A percentile compares a stretch with the other conserved stretches of the same genome.
Evolutionary conservation across 2,113 vertebrate species (phyloP).

Genomic region (Meriones unguiculatus): DNA sequence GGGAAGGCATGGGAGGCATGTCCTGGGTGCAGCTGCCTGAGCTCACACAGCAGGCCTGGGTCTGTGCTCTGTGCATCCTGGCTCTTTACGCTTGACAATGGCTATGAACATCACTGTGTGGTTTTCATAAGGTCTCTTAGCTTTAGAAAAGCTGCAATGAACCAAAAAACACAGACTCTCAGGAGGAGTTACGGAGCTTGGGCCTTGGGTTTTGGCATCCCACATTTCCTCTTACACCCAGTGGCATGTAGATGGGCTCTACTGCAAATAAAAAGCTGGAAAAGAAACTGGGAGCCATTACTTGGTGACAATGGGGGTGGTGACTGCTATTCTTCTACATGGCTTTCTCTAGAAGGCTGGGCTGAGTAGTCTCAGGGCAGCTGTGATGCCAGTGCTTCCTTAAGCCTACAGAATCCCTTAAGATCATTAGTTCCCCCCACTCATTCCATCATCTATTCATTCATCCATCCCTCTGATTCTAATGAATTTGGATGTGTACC

Average conservation of each 20-base stretch:
- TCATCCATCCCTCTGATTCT: background rate
- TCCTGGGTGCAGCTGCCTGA: background rate
- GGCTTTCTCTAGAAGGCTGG: fast-evolving
- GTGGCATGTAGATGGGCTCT: fast-evolving
- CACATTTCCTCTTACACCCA: fast-evolving
- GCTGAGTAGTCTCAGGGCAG: background rate
- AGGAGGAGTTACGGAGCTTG: fast-evolving
- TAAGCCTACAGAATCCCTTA: too few relatives aligned
- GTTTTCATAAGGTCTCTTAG: background rate
- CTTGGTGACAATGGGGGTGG: fast-evolving
- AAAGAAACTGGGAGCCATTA: fast-evolving
- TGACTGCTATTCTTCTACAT: background rate
- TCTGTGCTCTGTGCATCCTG: fast-evolving
- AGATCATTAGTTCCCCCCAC: too few relatives aligned
- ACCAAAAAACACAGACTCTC: background rate
- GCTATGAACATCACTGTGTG: background rate
- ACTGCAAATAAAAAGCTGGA: background rate
- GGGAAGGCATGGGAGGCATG: background rate
- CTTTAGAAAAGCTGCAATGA: background rate
- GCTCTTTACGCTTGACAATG: fast-evolving
- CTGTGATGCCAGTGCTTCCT: too few relatives aligned
- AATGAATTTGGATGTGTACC: background rate
- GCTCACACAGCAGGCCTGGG: background rate
- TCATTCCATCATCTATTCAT: background rate
- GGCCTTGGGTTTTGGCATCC: background rate